Evolutionary conservation across 2,113 vertebrate genomes (phyloP), one percentile per base, ranked within the genome.

Genomic region (Phalacrocorax aristotelis): DNA sequence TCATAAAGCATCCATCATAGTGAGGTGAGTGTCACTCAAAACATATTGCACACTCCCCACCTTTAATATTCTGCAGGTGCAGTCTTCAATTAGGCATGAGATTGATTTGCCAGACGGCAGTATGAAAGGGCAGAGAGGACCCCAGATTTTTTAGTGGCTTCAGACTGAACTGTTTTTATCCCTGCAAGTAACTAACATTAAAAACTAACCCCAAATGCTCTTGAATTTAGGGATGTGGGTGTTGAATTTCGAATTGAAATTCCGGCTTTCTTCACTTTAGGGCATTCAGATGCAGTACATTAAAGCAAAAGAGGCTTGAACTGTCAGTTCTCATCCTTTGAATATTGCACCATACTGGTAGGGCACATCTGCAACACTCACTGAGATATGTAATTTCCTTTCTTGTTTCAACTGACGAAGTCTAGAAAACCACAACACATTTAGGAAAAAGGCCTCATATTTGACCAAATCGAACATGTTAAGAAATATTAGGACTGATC

Each of bases 241-340:
- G 83, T 89, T 94, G 92, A 90, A 96, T 95, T 92, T 83, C 77
- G 85, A 96, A 81, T 66, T 65, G 3, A 90, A 90, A 93, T 89
- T 88, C 82, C 36, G 60, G 49, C 42, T 58, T 88, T 92, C 64
- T 90, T 93, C 48, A 86, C 90, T 95, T 92, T 42, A 88, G 94
- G 92, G 90, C 76, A 90, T 94, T 95, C 61, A 93, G 55, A 89
- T 93, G 94, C 92, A 95, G 82, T 88, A 87, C 42, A 93, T 92
- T 90, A 96, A 88, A 94, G 86, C 68, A 90, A 83, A 96, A 93
- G 68, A 92, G 64, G 49, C 71, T 91, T 75, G 88, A 95, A 86
- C 92, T 96, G 97, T 93, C 96, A 95, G 83, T 48, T 86, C 88
- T 90, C 32, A 95, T 96, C 65, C 90, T 90, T 94, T 78, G 71